Evolutionary conservation across 1,140 invertebrate genomes (phyloP), one percentile per base, ranked within the genome.

Genomic region (Cherax quadricarinatus): DNA sequence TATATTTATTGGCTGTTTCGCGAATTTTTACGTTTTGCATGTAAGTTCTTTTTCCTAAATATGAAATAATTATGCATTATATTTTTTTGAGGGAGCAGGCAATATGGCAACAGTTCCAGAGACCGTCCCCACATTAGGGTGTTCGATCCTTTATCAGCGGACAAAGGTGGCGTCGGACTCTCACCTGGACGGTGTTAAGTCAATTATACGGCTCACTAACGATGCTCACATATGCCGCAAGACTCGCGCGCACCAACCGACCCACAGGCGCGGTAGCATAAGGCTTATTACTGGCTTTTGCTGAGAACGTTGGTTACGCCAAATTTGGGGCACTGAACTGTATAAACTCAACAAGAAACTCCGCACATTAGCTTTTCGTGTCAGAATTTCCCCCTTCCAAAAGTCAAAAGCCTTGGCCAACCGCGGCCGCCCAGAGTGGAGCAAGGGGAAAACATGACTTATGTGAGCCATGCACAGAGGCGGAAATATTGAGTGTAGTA

Each of bases 161-260:
- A 86, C 85, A 86, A 86, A 86, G 70, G 66, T 75, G 53, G 66
- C 70, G 85, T 86, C n/a, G 66, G 85, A 73, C 66, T 75, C 85
- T 86, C 85, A 86, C 85, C 85, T 86, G 85, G 85, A 86, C 85
- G 85, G 85, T 86, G 85, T 86, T 86, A 86, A 86, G 85, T 86
- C 85, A 86, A 86, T 86, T 86, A 86, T 86, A 86, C 85, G 85
- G 66, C 85, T 86, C 85, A 51, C 85, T 86, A 86, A 86, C 85
- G 85, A 86, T 75, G 48, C 70, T 73, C 48, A n/a, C 51, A 53
- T 21, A n/a, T 48, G 62, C 41, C 62, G 41, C 66, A 86, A 66
- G 21, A 30, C 84, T 73, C 84, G 41, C 84, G 16, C 24, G 30
- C 66, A 12, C 85, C 49, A 4, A 73, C 16, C 62, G 70, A 41